A percentile compares a stretch with the other conserved stretches of the same genome.
phyloP scores from a whole-genome alignment of 1,140 invertebrate genomes.

The Drosophila yakuba region DNA sequence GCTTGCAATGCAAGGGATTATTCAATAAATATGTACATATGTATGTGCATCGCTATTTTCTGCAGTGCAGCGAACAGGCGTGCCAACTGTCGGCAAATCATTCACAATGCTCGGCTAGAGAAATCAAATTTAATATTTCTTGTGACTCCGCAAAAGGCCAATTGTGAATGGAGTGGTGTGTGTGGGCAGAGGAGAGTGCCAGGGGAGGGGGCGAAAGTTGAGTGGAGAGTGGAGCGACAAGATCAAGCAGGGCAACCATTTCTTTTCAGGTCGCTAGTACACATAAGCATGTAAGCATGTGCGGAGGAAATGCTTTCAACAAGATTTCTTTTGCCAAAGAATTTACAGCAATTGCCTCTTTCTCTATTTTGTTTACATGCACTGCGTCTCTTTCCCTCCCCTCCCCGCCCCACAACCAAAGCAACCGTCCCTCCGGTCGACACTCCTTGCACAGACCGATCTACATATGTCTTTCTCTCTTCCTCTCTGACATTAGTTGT shows the following conservation, averaged over 20 bases:
- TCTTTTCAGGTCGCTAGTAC: constrained; percentile 35
- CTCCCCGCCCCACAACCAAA: no score
- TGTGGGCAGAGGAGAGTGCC: constrained; percentile 5
- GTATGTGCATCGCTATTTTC: neutral
- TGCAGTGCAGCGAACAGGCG: constrained; percentile 8
- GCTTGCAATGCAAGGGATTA: no score
- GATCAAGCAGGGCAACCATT: constrained; percentile 56
- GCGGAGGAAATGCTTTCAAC: constrained; percentile 78
- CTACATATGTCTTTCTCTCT: neutral
- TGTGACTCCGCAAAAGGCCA: constrained; percentile 39
- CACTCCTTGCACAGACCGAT: no score
- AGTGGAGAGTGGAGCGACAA: constrained; percentile 42
- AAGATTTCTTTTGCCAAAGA: constrained; percentile 75
- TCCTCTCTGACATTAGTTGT: constrained; percentile 3
- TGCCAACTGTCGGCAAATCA: constrained; percentile 35
- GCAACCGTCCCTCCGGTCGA: neutral
- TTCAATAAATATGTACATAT: no score
- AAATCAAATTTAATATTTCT: constrained; percentile 43
- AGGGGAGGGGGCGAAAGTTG: neutral
- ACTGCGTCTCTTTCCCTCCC: constrained; percentile 15
- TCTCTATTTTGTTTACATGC: constrained; percentile 61
- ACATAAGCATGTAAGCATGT: constrained; percentile 50
- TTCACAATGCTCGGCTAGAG: constrained; percentile 33
- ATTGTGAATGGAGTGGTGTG: constrained; percentile 60
- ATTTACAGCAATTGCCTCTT: constrained; percentile 61